A percentile compares a stretch with the other conserved stretches of the same genome.
phyloP scores from a whole-genome alignment of 2,888 invertebrate genomes.

The Tenthredo distinguenda region DNA sequence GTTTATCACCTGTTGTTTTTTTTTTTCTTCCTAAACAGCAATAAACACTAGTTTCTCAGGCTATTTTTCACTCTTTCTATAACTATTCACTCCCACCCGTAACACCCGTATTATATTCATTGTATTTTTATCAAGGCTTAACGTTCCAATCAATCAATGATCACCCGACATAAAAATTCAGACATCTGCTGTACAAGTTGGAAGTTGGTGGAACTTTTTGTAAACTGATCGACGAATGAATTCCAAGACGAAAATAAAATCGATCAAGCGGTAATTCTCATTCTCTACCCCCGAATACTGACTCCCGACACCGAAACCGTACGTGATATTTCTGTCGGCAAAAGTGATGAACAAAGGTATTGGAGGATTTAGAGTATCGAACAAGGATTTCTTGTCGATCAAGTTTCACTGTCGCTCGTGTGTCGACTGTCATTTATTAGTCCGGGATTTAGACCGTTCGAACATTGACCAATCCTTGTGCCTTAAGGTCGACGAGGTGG shows the following conservation, averaged over 20 bases:
- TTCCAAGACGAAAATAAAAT: not conserved
- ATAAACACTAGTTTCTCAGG: not conserved
- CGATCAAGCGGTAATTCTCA: not conserved
- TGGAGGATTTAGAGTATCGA: too few relatives aligned
- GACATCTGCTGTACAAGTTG: too few relatives aligned
- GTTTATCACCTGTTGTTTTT: not conserved
- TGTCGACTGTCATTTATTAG: conserved; percentile 15
- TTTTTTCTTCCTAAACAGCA: not conserved
- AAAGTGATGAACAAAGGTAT: too few relatives aligned
- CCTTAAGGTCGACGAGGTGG: not conserved
- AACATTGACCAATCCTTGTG: not conserved
- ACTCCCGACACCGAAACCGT: too few relatives aligned
- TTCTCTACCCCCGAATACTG: too few relatives aligned
- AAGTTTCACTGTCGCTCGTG: not conserved
- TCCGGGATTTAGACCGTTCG: not conserved
- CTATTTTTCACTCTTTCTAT: not conserved
- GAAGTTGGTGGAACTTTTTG: too few relatives aligned
- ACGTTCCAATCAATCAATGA: not conserved
- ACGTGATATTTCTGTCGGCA: too few relatives aligned
- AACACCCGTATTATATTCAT: not conserved
- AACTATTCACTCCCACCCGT: not conserved
- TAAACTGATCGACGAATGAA: not conserved
- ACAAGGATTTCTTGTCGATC: not conserved
- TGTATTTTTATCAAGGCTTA: not conserved
- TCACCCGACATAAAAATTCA: too few relatives aligned